These are phyloP conservation scores for Thalassoma bifasciatum DNA, from an alignment of 2,113 vertebrate species.

Conservation along the genomic window DNA sequence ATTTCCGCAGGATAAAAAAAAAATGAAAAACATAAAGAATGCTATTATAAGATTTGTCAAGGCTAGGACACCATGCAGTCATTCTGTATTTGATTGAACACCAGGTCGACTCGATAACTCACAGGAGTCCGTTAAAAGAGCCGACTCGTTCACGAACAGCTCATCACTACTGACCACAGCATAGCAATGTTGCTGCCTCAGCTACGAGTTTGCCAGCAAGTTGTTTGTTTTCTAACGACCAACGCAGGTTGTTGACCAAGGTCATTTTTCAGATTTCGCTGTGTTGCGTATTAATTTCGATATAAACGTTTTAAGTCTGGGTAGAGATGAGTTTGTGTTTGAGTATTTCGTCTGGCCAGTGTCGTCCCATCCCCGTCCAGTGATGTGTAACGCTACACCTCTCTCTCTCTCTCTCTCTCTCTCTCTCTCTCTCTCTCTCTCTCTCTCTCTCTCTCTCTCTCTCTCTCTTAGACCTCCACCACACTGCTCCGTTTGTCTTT, in stretches of 20 bases:
- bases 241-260: neutral
- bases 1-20: no score
- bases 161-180: neutral
- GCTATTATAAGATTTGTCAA: no score
- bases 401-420: no score
- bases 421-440: no score
- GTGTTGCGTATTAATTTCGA: constrained; percentile 9
- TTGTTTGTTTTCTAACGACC: neutral
- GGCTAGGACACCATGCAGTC: no score
- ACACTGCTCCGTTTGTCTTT: constrained; percentile 41
- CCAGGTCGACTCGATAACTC: no score
- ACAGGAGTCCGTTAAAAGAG: neutral
- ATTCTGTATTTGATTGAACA: no score
- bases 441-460: no score
- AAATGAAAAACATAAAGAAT: no score
- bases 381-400: constrained; percentile 63
- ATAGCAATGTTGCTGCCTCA: neutral
- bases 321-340: neutral
- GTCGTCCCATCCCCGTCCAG: constrained; percentile 44
- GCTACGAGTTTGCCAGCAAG: constrained; percentile 2
- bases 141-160: neutral
- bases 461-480: constrained; percentile 25
- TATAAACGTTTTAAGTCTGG: neutral
- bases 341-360: constrained; percentile 12
- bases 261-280: neutral